Conservation (phyloP, 2,797 vertebrate species). For the Gastrophryne carolinensis region DNA sequence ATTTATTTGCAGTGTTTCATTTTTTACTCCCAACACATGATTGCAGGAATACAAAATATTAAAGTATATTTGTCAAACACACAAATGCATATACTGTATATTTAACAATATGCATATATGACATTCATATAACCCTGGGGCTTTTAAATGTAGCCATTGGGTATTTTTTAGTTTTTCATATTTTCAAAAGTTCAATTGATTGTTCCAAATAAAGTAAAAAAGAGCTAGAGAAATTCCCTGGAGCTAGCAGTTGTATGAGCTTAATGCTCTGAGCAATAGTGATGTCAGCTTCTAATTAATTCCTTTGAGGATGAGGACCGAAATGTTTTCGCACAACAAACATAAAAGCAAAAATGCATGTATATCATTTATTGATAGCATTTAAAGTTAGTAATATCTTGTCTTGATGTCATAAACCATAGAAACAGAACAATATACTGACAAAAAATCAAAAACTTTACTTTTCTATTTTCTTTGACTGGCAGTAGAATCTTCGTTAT, state of each 20-base stretch:
- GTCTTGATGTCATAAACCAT: no score
- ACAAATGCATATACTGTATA: background rate
- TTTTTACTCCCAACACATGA: background rate
- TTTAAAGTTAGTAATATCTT: no score
- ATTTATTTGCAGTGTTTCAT: background rate
- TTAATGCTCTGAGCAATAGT: conserved; percentile 30
- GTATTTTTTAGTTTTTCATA: background rate
- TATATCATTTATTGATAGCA: background rate
- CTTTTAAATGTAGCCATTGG: background rate
- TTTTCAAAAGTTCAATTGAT: background rate
- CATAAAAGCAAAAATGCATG: background rate
- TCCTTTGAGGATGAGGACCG: conserved; percentile 17
- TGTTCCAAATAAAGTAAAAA: conserved; percentile 29
- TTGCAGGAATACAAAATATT: background rate
- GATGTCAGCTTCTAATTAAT: conserved; percentile 37
- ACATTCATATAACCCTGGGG: background rate
- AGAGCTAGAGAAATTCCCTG: conserved; percentile 23
- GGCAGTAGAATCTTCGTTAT: no score
- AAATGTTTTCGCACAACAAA: conserved; percentile 10
- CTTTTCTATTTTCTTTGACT: no score
- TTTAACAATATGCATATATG: background rate
- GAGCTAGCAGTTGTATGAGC: conserved; percentile 22
- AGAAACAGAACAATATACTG: no score
- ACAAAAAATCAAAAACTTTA: no score
- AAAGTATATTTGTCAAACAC: background rate